Evolutionary conservation across 2,888 invertebrate genomes (phyloP), one percentile per base, ranked within the genome.

Genomic region (Lordiphosa fenestrarum): DNA sequence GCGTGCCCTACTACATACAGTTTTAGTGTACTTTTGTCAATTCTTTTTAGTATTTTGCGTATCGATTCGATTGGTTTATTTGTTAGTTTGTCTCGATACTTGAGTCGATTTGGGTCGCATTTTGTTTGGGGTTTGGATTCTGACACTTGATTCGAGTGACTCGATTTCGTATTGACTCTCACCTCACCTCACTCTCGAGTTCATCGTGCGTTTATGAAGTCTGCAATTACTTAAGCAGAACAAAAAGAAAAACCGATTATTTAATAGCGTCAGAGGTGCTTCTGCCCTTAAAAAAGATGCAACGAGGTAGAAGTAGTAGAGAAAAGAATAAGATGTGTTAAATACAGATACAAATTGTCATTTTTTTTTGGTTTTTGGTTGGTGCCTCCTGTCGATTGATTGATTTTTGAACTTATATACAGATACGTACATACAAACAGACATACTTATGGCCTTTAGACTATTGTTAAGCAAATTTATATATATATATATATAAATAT

Each of bases 181-280:
- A 86, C 87, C 87, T 85, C 83, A 82, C 84, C 84, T 77, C 69
- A 83, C 83, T 74, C 80, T 78, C 78, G 87, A 87, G 86, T 85
- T 87, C 87, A 85, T 86, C 87, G 85, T 83, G 86, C 84, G 86
- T 76, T 73, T 86, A 85, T 72, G 83, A 83, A 82, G 88, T 88
- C 88, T 88, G 88, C 88, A 88, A 88, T 88, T 88, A 88, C 88
- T 88, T 88, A 88, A 88, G 88, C 88, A 88, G 88, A 88, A 88
- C 87, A 88, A 88, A 87, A 87, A 87, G 83, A 84, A 87, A 87
- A 87, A 88, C 86, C 88, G 86, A 86, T 87, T 87, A 87, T 88
- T 88, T 88, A 87, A 88, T 88, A 85, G 86, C 84, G 86, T 80
- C 80, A 80, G 71, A 80, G 76, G 44, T 44, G 44, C 44, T 44